Evolutionary conservation across 1,140 invertebrate genomes (phyloP), one percentile per base, ranked within the genome.

Genomic region (Tribolium castaneum): DNA sequence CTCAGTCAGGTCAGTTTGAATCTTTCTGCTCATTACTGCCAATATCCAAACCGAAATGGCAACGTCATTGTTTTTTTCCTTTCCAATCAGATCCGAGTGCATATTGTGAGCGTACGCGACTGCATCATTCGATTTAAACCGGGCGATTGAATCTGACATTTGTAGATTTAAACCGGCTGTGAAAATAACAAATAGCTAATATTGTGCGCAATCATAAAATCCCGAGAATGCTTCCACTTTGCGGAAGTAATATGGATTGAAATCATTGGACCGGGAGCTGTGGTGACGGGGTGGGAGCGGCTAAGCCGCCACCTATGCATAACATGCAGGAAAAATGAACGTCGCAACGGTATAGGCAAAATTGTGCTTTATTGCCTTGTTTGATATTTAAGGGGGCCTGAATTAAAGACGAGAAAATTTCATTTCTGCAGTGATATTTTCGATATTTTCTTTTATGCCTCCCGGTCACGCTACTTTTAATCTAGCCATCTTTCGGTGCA

Each of bases 131-230:
- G 59, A 78, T 80, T 75, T 74, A 52, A 74, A 62, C 45, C 80
- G 71, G 49, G 66, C 78, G 80, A 81, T 75, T 78, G 80, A 76
- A 80, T 80, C 70, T 78, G 80, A 80, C 80, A 80, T 80, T 80
- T 80, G 80, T 78, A 80, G 80, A 79, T 75, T 77, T 75, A 81
- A 81, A 79, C 80, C 16, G 80, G 25, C 80, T 79, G 80, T 77
- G 80, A 81, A 79, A 81, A 79, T 79, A 81, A 81, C 80, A 79
- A 80, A 81, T 79, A 76, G 78, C 80, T 81, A 81, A 79, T 81
- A 81, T 81, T 75, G 66, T 74, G 62, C 70, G 70, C 80, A 79
- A 81, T 79, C 80, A 79, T 79, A 77, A 81, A 79, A 79, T 81
- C 79, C 79, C 52, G 75, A 77, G 75, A 73, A 77, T 70, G 75